phyloP scores from a whole-genome alignment of 2,113 vertebrate species.

The Sapajus apella region DNA sequence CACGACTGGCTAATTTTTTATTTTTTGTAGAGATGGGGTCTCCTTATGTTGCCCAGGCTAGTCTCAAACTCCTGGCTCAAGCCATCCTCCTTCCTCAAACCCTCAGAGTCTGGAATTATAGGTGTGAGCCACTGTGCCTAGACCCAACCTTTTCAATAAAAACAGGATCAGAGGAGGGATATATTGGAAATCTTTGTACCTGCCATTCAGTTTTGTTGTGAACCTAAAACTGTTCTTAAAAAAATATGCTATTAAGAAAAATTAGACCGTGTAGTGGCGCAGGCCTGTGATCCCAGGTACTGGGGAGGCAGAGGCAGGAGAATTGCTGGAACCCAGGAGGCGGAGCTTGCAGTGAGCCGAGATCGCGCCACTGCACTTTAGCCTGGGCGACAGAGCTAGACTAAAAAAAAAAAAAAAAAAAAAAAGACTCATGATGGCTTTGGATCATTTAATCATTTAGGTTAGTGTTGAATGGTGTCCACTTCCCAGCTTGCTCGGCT shows the following conservation, averaged over 20 bases:
- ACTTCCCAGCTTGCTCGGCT: neutral
- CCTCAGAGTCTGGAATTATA: neutral
- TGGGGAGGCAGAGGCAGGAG: neutral
- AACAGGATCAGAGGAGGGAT: neutral
- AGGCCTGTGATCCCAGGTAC: too few species aligned
- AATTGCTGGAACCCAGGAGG: too few species aligned
- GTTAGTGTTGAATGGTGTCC: neutral
- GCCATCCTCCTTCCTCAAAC: neutral
- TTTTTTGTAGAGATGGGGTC: neutral
- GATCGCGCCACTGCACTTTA: too few species aligned
- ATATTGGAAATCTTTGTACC: neutral
- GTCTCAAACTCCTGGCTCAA: neutral
- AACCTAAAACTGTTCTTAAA: neutral
- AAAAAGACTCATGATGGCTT: too few species aligned
- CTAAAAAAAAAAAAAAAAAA: too few species aligned
- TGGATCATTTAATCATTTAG: too few species aligned
- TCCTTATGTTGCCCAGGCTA: neutral
- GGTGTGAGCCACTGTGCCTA: neutral
- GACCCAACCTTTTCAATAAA: neutral
- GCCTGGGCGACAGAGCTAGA: too few species aligned
- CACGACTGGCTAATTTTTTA: neutral
- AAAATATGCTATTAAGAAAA: neutral
- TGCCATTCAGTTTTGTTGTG: neutral
- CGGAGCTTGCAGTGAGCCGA: too few species aligned
- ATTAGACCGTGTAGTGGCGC: too few species aligned